Percentiles rank a stretch among this genome's conserved stretches.
Evolutionary conservation across 2,797 vertebrate genomes (phyloP).

Genomic region (Odontamblyopus rebecca): DNA sequence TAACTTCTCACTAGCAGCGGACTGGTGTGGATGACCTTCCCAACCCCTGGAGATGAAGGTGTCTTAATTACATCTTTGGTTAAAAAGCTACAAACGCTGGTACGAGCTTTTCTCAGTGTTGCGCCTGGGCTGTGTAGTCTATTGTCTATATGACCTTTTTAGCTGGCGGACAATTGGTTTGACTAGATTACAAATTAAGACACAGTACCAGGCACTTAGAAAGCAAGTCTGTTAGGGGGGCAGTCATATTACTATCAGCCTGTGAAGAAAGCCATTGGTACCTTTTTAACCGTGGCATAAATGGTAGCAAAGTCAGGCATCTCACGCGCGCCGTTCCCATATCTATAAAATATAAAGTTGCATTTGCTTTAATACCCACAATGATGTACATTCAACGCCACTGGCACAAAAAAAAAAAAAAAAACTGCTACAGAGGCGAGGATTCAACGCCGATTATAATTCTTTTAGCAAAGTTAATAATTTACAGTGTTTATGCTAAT

Average conservation of each 20-base stretch:
- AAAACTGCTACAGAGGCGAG: slow-evolving; percentile 26
- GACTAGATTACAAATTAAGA: slow-evolving; percentile 79
- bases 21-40: slow-evolving; percentile 62
- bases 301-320: slow-evolving; percentile 13
- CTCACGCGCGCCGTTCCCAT: slow-evolving; percentile 42
- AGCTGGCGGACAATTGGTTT: slow-evolving; percentile 77
- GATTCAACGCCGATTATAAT: slow-evolving; percentile 65
- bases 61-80: slow-evolving; percentile 77
- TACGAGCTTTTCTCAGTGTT: slow-evolving; percentile 62
- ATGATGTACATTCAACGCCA: slow-evolving; percentile 54
- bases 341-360: slow-evolving; percentile 67
- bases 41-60: slow-evolving; percentile 68
- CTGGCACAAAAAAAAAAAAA: slow-evolving; percentile 53
- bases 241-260: slow-evolving; percentile 64
- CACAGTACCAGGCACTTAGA: slow-evolving; percentile 72
- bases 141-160: slow-evolving; percentile 76
- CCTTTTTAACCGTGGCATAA: slow-evolving; percentile 60
- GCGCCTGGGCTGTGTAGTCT: slow-evolving; percentile 67
- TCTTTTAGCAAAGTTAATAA: slow-evolving; percentile 78
- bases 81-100: slow-evolving; percentile 73
- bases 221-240: slow-evolving; percentile 69
- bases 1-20: slow-evolving; percentile 44
- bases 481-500: slow-evolving; percentile 77
- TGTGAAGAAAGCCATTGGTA: slow-evolving; percentile 66
- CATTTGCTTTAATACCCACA: slow-evolving; percentile 63